Evolutionary conservation across 2,888 invertebrate genomes (phyloP).

Genomic region (Atrina japonica): DNA sequence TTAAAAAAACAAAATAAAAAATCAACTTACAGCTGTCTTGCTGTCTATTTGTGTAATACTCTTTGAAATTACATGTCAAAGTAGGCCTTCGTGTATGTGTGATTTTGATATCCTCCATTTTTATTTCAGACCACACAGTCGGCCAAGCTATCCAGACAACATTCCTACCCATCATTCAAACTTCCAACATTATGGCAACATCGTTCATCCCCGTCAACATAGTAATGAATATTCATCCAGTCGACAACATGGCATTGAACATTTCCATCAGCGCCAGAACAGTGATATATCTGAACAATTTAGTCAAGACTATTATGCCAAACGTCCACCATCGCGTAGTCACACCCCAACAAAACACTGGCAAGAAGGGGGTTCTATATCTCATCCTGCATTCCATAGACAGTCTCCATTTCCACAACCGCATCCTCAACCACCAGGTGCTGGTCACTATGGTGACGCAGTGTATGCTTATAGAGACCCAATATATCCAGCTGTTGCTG

Average conservation of each 20-base stretch:
- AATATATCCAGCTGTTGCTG: conserved; percentile 59
- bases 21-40: too few species aligned
- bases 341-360: conserved; percentile 37
- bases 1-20: too few species aligned
- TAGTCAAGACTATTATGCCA: conserved; percentile 23
- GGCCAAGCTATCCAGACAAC: conserved; percentile 44
- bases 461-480: conserved; percentile 64
- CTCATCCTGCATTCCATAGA: conserved; percentile 16
- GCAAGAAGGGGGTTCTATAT: conserved; percentile 20
- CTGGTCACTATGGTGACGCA: conserved; percentile 56
- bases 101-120: too few species aligned
- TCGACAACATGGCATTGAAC: conserved; percentile 27
- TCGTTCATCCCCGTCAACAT: conserved; percentile 43
- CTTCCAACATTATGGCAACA: conserved; percentile 43
- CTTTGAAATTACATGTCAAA: too few species aligned
- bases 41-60: not conserved
- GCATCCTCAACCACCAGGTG: conserved; percentile 21
- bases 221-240: conserved; percentile 29
- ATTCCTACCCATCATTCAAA: conserved; percentile 28
- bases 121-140: conserved; percentile 46
- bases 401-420: conserved; percentile 7
- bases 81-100: too few species aligned
- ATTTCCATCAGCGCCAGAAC: conserved; percentile 39
- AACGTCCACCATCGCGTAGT: conserved; percentile 21
- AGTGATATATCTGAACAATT: conserved; percentile 37